These are phyloP conservation scores for Etheostoma perlongum DNA, from an alignment of 2,797 vertebrate species.

Conservation along the genomic window DNA sequence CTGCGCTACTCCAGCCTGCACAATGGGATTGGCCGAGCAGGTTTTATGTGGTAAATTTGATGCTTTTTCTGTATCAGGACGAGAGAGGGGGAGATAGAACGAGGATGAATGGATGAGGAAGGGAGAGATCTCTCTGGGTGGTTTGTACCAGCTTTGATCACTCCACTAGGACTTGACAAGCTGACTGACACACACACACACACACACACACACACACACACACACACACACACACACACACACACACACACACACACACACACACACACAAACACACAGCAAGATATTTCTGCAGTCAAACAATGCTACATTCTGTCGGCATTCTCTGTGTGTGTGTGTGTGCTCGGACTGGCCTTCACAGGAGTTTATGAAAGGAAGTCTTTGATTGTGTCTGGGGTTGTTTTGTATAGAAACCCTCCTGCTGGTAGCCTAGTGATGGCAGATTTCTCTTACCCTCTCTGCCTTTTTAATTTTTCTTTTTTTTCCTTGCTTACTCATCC, in stretches of 20 bases:
- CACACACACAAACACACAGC: constrained; percentile 40
- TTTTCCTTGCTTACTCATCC: constrained; percentile 55
- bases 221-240: constrained; percentile 18
- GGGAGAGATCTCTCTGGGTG: constrained; percentile 79
- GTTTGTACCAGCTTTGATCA: constrained; percentile 81
- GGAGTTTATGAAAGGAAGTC: constrained; percentile 73
- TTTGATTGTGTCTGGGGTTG: constrained; percentile 75
- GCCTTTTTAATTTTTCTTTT: not conserved
- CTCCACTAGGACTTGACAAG: constrained; percentile 77
- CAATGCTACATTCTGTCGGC: constrained; percentile 73
- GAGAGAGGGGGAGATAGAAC: constrained; percentile 16
- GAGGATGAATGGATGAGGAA: constrained; percentile 65
- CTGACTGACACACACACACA: constrained; percentile 60
- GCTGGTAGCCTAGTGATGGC: constrained; percentile 66
- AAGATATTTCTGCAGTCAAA: constrained; percentile 59
- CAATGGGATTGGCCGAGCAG: constrained; percentile 51
- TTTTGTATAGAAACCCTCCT: constrained; percentile 74
- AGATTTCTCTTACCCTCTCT: constrained; percentile 58
- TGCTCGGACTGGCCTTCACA: constrained; percentile 46
- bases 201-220: constrained; percentile 30
- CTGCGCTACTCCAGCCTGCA: constrained; percentile 16
- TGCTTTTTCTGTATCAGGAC: constrained; percentile 55
- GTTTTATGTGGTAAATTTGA: constrained; percentile 64
- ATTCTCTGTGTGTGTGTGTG: constrained; percentile 40
- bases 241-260: constrained; percentile 21